Conservation (phyloP, 2,113 vertebrate species). For the Tragelaphus scriptus region DNA sequence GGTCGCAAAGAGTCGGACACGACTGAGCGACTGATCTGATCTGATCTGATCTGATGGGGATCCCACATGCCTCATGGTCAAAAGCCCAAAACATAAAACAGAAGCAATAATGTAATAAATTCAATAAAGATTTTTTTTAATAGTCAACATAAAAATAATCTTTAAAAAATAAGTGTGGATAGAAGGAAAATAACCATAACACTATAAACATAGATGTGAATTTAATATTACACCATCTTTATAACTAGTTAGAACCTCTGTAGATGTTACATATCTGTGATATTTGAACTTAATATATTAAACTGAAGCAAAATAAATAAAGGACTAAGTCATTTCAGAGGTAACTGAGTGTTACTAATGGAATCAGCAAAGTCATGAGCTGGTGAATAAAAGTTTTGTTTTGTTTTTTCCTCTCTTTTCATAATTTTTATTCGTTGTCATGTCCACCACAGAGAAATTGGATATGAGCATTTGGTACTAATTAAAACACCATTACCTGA, state of each 20-base stretch:
- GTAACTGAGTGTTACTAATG: not conserved
- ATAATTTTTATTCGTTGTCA: not conserved
- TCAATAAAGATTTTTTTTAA: not conserved
- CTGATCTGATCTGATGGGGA: no score
- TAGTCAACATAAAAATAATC: not conserved
- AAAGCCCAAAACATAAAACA: not conserved
- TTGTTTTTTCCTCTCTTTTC: not conserved
- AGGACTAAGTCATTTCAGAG: not conserved
- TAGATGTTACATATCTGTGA: not conserved
- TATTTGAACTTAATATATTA: not conserved
- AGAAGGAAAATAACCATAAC: not conserved
- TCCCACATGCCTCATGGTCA: not conserved
- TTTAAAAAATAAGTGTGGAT: not conserved
- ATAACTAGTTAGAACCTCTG: not conserved
- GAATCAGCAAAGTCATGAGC: not conserved
- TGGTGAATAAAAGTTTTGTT: not conserved
- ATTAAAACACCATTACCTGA: conserved; percentile 59
- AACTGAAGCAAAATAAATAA: conserved; percentile 13
- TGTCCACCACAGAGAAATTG: conserved; percentile 27
- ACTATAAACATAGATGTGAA: not conserved
- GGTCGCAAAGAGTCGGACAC: no score
- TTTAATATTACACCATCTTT: not conserved
- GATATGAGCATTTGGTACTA: conserved; percentile 37
- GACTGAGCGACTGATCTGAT: no score
- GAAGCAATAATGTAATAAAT: not conserved